Conservation (phyloP, 2,113 vertebrate genomes). For the Cercopithecus mona region DNA sequence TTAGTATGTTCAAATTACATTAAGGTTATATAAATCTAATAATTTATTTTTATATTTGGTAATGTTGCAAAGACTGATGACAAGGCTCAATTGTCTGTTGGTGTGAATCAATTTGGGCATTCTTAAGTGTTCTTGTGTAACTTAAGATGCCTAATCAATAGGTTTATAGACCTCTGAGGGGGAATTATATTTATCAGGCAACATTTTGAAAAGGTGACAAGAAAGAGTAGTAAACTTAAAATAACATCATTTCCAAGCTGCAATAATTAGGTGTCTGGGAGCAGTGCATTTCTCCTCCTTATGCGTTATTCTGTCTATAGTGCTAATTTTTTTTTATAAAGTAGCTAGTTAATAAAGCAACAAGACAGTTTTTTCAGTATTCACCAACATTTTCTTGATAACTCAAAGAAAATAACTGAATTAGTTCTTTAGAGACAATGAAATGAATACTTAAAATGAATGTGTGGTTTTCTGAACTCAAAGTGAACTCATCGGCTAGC, state of each 20-base stretch:
- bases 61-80: background rate
- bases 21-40: background rate
- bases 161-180: conserved; percentile 44
- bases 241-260: background rate
- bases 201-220: conserved; percentile 45
- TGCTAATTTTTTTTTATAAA: background rate
- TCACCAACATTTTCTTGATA: conserved; percentile 7
- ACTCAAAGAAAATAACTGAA: background rate
- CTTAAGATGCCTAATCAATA: conserved; percentile 51
- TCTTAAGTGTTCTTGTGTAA: background rate
- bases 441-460: conserved; percentile 45
- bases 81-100: background rate
- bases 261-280: conserved; percentile 40
- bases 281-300: background rate
- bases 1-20: background rate
- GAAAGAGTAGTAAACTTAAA: conserved; percentile 51
- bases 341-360: background rate
- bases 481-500: conserved; percentile 2
- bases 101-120: background rate
- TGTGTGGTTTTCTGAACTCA: conserved; percentile 44
- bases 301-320: conserved; percentile 26
- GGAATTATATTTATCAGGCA: conserved; percentile 38
- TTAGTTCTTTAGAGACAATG: conserved; percentile 23
- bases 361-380: background rate
- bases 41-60: background rate